A percentile compares a stretch with the other conserved stretches of the same genome.
These are phyloP conservation scores for Teleogryllus oceanicus DNA, from an alignment of 2,888 invertebrate species.

Conservation along the genomic window DNA sequence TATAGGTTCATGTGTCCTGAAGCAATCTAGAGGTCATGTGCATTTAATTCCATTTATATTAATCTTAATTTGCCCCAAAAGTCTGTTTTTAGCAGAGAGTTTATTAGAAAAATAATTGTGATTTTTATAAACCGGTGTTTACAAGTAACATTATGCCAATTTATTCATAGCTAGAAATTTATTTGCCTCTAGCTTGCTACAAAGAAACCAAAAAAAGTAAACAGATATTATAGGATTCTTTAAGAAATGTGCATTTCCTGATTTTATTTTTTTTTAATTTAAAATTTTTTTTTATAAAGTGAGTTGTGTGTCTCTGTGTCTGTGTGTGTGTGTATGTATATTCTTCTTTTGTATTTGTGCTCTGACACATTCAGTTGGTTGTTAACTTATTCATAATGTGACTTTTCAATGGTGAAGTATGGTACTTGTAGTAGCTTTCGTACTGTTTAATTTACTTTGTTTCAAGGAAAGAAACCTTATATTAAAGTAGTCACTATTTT, in stretches of 20 bases:
- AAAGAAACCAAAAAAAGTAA: constrained; percentile 7
- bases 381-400: constrained; percentile 18
- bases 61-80: not conserved
- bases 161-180: not conserved
- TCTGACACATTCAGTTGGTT: not conserved
- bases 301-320: not conserved
- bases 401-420: constrained; percentile 18
- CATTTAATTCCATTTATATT: not conserved
- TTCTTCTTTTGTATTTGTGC: not conserved
- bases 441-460: not conserved
- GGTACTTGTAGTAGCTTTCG: constrained; percentile 2
- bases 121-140: too few relatives aligned
- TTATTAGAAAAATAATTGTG: too few relatives aligned
- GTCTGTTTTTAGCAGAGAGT: too few relatives aligned
- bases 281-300: too few relatives aligned
- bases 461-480: not conserved
- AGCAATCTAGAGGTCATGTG: not conserved
- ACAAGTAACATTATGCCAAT: too few relatives aligned
- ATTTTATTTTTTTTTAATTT: constrained; percentile 9
- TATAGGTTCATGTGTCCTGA: not conserved
- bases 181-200: not conserved
- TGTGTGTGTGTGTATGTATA: not conserved
- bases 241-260: not conserved
- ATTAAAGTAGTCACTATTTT: constrained; percentile 4
- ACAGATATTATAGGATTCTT: not conserved